A percentile compares a stretch with the other conserved stretches of the same genome.
Conservation (phyloP, 2,888 invertebrate genomes). For the Diarsia brunnea region DNA sequence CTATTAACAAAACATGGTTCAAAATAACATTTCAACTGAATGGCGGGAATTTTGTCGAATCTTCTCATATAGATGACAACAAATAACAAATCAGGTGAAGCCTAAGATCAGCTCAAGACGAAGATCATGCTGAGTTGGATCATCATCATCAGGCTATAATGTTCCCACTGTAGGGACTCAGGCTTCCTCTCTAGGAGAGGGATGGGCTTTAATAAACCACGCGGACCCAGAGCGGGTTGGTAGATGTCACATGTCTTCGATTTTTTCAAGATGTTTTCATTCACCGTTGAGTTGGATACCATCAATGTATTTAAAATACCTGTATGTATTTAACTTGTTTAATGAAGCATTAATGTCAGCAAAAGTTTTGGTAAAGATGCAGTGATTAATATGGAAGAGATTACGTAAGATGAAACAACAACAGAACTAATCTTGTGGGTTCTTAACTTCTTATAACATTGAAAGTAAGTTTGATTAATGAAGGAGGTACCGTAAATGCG, state of each 20-base stretch:
- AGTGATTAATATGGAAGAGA: background rate
- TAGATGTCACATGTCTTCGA: too few relatives aligned
- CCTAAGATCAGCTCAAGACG: too few relatives aligned
- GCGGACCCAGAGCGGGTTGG: too few relatives aligned
- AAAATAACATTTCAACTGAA: background rate
- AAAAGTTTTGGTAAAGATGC: constrained; percentile 1
- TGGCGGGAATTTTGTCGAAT: background rate
- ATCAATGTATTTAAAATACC: background rate
- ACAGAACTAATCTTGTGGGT: background rate
- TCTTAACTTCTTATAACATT: background rate
- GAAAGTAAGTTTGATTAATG: background rate
- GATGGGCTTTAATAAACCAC: too few relatives aligned
- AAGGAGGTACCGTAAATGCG: background rate
- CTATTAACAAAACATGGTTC: constrained; percentile 1
- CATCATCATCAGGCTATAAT: too few relatives aligned
- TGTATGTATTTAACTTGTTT: background rate
- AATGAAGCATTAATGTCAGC: background rate
- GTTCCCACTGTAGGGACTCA: too few relatives aligned
- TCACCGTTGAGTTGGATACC: background rate
- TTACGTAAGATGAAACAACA: constrained; percentile 1
- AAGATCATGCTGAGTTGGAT: background rate
- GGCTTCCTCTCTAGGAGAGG: too few relatives aligned
- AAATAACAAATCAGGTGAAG: background rate
- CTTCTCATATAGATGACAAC: too few relatives aligned
- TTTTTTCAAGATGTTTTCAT: too few relatives aligned